These are phyloP conservation scores for Hydrochoerus hydrochaeris DNA, from an alignment of 2,113 vertebrate species.

Conservation along the genomic window DNA sequence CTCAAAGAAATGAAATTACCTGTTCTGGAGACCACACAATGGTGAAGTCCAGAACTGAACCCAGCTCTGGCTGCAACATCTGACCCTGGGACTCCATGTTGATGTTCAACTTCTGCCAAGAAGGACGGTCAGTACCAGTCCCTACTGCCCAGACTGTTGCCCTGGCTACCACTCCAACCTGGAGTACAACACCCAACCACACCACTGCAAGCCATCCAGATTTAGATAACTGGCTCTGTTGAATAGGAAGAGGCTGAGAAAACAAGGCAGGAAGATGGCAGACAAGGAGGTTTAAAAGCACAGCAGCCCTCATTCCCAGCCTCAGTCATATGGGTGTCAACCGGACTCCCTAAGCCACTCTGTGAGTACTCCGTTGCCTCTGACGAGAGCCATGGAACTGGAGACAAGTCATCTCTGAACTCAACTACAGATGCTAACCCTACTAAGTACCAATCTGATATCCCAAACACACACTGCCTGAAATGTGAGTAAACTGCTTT, in stretches of 20 bases:
- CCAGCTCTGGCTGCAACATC: background rate
- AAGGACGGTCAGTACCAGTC: background rate
- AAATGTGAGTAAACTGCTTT: background rate
- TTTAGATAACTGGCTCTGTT: background rate
- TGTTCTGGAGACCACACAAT: background rate
- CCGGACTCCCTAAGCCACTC: background rate
- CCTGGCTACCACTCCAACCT: background rate
- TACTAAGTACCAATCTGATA: background rate
- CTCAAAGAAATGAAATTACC: background rate
- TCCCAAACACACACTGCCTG: background rate
- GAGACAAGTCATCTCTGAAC: background rate
- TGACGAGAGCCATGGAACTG: background rate
- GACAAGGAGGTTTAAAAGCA: background rate
- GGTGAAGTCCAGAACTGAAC: background rate
- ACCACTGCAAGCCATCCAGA: background rate
- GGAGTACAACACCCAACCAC: background rate
- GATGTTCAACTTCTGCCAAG: background rate
- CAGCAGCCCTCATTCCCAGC: accelerated
- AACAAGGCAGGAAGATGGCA: background rate
- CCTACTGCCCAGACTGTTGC: background rate
- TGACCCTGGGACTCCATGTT: background rate
- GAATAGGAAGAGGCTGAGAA: no score
- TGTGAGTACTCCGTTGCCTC: background rate
- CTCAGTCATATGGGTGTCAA: accelerated
- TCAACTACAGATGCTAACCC: background rate